Conservation (phyloP, 2,113 vertebrate species). For the Damaliscus lunatus region DNA sequence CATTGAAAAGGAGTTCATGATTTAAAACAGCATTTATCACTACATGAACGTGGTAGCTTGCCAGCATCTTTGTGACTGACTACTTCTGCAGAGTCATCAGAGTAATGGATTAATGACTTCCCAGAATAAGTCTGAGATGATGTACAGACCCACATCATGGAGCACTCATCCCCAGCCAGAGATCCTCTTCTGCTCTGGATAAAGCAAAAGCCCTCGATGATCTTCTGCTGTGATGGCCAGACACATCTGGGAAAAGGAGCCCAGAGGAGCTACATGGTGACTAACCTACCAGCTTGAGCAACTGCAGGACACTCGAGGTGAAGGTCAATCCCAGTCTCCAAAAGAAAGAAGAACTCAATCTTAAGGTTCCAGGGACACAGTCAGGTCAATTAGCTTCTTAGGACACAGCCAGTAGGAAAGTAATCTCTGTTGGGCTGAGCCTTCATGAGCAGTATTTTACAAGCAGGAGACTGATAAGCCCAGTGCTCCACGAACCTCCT, state of each 20-base stretch:
- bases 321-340: neutral
- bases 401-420: neutral
- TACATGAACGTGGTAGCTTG: neutral
- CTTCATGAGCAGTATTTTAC: neutral
- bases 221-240: no score
- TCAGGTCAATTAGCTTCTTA: neutral
- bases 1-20: neutral
- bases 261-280: neutral
- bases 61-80: neutral
- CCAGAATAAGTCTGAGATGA: constrained; percentile 33
- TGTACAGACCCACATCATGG: neutral
- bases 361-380: neutral
- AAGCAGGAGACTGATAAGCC: neutral
- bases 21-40: neutral
- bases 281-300: neutral
- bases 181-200: neutral
- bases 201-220: neutral
- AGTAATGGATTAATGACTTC: constrained; percentile 16
- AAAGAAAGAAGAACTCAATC: neutral
- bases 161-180: neutral
- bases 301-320: accelerated
- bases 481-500: neutral
- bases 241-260: neutral
- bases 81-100: neutral
- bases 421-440: neutral